These are phyloP conservation scores for Parauchenoglanis punctatus DNA, from an alignment of 2,797 vertebrate genomes.

Conservation along the genomic window DNA sequence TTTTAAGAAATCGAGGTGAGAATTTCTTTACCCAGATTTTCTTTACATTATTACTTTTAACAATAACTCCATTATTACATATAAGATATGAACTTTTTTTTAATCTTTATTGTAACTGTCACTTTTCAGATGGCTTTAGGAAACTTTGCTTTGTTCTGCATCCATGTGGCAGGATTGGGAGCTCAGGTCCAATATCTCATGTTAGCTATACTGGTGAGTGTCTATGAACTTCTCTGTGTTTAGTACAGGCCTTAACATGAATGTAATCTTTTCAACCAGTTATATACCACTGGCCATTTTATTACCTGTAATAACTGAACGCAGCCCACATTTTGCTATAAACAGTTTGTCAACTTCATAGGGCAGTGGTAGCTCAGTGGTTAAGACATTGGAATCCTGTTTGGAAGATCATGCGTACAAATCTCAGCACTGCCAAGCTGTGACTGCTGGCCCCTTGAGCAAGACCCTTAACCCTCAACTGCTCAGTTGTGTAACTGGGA, in stretches of 20 bases:
- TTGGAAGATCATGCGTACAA: no score
- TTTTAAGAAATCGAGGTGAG: neutral
- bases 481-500: no score
- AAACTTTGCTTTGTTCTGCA: conserved; percentile 79
- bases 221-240: neutral
- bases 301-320: neutral
- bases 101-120: conserved; percentile 22
- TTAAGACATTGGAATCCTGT: no score
- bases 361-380: no score
- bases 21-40: neutral
- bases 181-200: conserved; percentile 75
- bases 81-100: neutral
- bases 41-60: neutral
- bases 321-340: neutral
- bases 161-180: conserved; percentile 70
- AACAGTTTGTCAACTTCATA: neutral
- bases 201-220: conserved; percentile 74
- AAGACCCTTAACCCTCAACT: no score
- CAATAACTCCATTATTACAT: neutral
- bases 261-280: neutral
- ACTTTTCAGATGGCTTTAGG: conserved; percentile 72
- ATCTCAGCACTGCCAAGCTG: no score
- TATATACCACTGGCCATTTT: neutral
- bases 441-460: no score
- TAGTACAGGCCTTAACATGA: neutral